A percentile compares a stretch with the other conserved stretches of the same genome.
phyloP scores from a whole-genome alignment of 2,797 vertebrate genomes.

The Rhinophrynus dorsalis region DNA sequence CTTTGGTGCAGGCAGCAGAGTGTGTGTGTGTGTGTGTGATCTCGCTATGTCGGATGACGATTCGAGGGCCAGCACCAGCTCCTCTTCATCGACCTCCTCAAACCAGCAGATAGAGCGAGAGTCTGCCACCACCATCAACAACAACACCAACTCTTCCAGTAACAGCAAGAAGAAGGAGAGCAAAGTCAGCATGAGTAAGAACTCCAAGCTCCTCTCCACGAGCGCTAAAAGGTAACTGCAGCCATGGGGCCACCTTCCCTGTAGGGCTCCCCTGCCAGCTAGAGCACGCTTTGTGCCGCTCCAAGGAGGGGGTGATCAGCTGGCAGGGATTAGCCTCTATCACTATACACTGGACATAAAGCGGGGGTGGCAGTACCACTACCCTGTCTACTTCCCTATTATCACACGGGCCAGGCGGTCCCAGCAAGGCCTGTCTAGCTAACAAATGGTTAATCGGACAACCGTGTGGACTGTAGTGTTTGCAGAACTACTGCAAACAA shows the following conservation, averaged over 20 bases:
- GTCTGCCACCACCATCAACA: slow-evolving; percentile 49
- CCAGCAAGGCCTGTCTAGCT: not conserved
- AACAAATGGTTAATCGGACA: not conserved
- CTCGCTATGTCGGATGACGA: slow-evolving; percentile 96
- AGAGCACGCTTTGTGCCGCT: slow-evolving; percentile 1
- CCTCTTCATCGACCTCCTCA: slow-evolving; percentile 88
- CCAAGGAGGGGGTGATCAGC: not conserved
- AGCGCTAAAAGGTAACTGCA: slow-evolving; percentile 88
- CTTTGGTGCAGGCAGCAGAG: too few relatives aligned
- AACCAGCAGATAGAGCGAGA: slow-evolving; percentile 86
- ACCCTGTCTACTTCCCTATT: not conserved
- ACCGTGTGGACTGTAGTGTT: not conserved
- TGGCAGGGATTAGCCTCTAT: not conserved
- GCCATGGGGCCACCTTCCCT: not conserved
- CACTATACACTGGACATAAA: not conserved
- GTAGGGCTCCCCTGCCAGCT: not conserved
- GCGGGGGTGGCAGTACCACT: not conserved
- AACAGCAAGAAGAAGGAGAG: slow-evolving; percentile 84
- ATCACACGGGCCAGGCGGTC: not conserved
- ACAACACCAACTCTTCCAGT: slow-evolving; percentile 54
- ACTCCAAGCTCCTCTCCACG: slow-evolving; percentile 93
- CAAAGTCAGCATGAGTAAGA: slow-evolving; percentile 97
- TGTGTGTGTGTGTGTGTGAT: slow-evolving; percentile 21
- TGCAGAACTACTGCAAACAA: not conserved
- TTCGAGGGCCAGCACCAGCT: slow-evolving; percentile 95